phyloP scores from a whole-genome alignment of 2,113 vertebrate genomes.

The Microcebus tavaratra region DNA sequence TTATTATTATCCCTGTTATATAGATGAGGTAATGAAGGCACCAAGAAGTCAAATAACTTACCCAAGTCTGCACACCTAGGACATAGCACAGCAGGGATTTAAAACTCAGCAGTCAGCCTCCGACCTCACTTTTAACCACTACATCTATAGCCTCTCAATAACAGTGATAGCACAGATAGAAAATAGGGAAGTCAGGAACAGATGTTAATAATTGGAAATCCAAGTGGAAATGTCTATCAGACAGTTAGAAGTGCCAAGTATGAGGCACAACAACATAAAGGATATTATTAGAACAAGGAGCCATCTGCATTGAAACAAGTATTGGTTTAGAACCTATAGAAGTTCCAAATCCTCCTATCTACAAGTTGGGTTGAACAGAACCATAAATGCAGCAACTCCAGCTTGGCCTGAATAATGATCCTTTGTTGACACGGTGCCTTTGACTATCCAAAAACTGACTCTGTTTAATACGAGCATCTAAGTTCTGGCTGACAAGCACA shows the following conservation, averaged over 20 bases:
- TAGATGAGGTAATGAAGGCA: constrained; percentile 12
- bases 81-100: background rate
- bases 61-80: background rate
- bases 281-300: background rate
- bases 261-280: background rate
- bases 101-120: background rate
- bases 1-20: background rate
- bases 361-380: constrained; percentile 9
- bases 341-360: background rate
- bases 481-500: background rate
- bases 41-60: constrained; percentile 14
- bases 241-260: constrained; percentile 1
- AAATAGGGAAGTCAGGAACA: background rate
- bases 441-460: background rate
- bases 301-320: background rate
- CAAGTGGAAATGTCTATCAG: background rate
- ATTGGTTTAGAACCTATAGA: background rate
- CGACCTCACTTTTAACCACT: background rate
- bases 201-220: background rate
- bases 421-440: constrained; percentile 29
- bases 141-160: background rate
- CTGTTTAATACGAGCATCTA: background rate
- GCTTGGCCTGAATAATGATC: background rate
- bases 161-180: background rate
- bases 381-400: background rate